These are phyloP conservation scores for Eurystomus glaucurus DNA, from an alignment of 2,797 vertebrate species.

Conservation along the genomic window DNA sequence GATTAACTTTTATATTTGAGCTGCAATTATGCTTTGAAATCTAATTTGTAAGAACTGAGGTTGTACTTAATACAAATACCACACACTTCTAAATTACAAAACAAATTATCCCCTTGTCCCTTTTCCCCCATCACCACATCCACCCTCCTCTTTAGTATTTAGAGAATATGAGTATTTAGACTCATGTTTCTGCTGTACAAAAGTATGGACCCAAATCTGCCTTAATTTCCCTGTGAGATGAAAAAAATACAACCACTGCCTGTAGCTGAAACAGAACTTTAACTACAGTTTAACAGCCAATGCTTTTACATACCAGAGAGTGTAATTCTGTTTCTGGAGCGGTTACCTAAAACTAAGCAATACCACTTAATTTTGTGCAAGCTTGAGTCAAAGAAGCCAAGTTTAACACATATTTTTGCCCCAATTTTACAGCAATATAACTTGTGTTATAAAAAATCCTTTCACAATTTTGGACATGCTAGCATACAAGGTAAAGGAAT, in stretches of 20 bases:
- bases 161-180: not conserved
- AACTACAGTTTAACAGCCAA: not conserved
- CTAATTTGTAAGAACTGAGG: constrained; percentile 43
- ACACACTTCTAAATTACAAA: constrained; percentile 30
- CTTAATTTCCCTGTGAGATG: not conserved
- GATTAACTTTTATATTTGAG: constrained; percentile 66
- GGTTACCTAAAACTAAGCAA: not conserved
- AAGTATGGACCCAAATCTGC: not conserved
- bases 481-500: not conserved
- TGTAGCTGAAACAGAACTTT: not conserved
- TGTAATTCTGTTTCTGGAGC: not conserved
- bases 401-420: not conserved
- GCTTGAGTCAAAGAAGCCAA: not conserved
- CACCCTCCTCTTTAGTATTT: not conserved
- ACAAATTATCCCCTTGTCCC: not conserved
- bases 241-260: not conserved
- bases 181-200: not conserved
- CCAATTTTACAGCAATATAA: not conserved
- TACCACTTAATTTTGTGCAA: not conserved
- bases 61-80: not conserved
- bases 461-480: not conserved
- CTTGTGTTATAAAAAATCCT: not conserved
- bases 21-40: constrained; percentile 60
- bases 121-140: not conserved
- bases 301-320: not conserved